Percentiles rank a stretch among this genome's conserved stretches.
Conservation (phyloP, 2,113 vertebrate species). For the Pogona vitticeps region DNA sequence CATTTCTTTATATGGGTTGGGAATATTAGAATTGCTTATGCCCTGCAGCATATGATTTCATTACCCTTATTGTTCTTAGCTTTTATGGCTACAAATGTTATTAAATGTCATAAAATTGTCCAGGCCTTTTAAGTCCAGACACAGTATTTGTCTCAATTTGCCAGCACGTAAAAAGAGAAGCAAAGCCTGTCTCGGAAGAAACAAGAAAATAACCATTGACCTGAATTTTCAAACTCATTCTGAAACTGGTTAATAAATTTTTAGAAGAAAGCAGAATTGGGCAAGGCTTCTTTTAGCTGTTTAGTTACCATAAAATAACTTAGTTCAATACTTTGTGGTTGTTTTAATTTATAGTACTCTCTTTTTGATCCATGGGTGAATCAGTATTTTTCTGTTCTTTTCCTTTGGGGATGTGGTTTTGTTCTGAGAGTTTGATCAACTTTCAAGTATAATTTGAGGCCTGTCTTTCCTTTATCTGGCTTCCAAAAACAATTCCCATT, state of each 20-base stretch:
- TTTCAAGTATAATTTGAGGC: neutral
- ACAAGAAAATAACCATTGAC: conserved; percentile 28
- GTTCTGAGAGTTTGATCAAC: neutral
- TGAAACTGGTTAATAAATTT: conserved; percentile 53
- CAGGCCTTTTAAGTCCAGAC: conserved; percentile 52
- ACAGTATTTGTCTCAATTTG: conserved; percentile 31
- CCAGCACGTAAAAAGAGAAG: conserved; percentile 35
- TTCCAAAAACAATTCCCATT: neutral
- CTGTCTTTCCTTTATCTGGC: neutral
- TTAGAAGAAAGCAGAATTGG: conserved; percentile 44
- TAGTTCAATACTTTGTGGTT: conserved; percentile 63
- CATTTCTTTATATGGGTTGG: neutral
- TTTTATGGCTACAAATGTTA: conserved; percentile 50
- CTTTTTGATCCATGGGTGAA: conserved; percentile 19
- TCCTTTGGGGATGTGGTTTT: neutral
- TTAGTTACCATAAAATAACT: conserved; percentile 64
- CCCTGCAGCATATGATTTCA: conserved; percentile 48
- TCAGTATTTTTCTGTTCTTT: conserved; percentile 24
- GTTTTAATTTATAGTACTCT: conserved; percentile 59
- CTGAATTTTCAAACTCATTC: conserved; percentile 48
- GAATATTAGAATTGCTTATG: conserved; percentile 36
- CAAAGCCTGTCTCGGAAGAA: conserved; percentile 39
- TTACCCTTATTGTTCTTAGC: conserved; percentile 45
- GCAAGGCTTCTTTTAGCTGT: conserved; percentile 46
- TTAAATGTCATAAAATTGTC: conserved; percentile 61